Evolutionary conservation across 2,797 vertebrate species (phyloP).

Genomic region (Peromyscus aztecus): DNA sequence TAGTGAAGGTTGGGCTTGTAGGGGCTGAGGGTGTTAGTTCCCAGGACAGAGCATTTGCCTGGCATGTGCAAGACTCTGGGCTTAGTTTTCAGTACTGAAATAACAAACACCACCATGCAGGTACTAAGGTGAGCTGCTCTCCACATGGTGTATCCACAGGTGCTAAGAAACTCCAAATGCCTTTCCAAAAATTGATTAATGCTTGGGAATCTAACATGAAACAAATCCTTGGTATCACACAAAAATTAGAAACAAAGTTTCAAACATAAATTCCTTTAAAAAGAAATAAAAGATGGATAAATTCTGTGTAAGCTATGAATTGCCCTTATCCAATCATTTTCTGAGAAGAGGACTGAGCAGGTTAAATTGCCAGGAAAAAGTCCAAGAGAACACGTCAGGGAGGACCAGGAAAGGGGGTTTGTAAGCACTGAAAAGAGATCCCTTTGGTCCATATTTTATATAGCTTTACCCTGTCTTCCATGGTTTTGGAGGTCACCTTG

Average conservation of each 20-base stretch:
- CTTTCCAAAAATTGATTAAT: background rate
- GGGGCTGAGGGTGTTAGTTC: background rate
- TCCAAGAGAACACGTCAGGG: background rate
- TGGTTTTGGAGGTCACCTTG: constrained; percentile 40
- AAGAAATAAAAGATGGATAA: background rate
- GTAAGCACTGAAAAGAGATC: background rate
- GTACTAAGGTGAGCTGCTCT: background rate
- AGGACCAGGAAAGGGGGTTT: background rate
- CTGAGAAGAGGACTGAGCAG: background rate
- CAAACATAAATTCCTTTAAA: constrained; percentile 4
- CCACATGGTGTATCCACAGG: background rate
- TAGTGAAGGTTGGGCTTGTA: background rate
- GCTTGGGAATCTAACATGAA: constrained; percentile 32
- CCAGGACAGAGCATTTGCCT: background rate
- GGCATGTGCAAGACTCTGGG: background rate
- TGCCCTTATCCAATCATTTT: background rate
- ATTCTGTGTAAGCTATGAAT: background rate
- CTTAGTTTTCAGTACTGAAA: background rate
- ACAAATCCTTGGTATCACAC: constrained; percentile 29
- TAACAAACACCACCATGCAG: background rate
- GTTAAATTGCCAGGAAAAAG: background rate
- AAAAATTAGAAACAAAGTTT: constrained; percentile 50
- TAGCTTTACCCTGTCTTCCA: background rate
- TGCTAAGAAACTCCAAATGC: background rate
- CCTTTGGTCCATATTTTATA: background rate